Evolutionary conservation across 2,113 vertebrate species (phyloP).

Genomic region (Pedetes capensis): DNA sequence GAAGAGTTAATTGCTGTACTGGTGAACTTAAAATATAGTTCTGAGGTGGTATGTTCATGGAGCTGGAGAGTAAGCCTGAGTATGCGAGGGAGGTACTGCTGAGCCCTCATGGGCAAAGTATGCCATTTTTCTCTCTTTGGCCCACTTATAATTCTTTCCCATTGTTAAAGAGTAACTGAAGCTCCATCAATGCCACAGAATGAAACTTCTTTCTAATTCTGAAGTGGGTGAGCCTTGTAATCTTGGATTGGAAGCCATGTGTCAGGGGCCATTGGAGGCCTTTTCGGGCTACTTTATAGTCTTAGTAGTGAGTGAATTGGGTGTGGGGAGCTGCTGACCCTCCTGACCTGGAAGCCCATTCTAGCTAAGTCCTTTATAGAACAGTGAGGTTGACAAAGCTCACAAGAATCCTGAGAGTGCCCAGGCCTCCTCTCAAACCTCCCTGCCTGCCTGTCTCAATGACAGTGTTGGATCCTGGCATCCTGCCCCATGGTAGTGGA

Average conservation of each 20-base stretch:
- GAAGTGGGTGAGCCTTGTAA: not conserved
- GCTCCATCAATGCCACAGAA: not conserved
- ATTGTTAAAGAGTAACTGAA: not conserved
- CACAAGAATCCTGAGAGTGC: not conserved
- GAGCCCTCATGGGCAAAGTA: not conserved
- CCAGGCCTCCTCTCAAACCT: not conserved
- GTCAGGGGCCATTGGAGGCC: not conserved
- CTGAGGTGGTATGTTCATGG: not conserved
- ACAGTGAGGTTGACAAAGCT: not conserved
- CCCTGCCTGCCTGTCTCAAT: not conserved
- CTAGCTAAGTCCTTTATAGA: not conserved
- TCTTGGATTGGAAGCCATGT: not conserved
- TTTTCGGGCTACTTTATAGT: not conserved
- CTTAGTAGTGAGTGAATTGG: not conserved
- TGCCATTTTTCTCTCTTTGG: not conserved
- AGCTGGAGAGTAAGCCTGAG: not conserved
- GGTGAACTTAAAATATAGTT: not conserved
- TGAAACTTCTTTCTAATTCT: constrained; percentile 15
- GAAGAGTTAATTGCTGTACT: not conserved
- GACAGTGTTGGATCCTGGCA: not conserved
- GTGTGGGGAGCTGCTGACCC: not conserved
- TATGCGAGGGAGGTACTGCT: not conserved
- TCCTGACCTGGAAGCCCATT: not conserved
- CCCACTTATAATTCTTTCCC: not conserved
- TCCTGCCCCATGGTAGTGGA: not conserved